Conservation (phyloP, 1,140 invertebrate species). For the Dreissena rostriformis region DNA sequence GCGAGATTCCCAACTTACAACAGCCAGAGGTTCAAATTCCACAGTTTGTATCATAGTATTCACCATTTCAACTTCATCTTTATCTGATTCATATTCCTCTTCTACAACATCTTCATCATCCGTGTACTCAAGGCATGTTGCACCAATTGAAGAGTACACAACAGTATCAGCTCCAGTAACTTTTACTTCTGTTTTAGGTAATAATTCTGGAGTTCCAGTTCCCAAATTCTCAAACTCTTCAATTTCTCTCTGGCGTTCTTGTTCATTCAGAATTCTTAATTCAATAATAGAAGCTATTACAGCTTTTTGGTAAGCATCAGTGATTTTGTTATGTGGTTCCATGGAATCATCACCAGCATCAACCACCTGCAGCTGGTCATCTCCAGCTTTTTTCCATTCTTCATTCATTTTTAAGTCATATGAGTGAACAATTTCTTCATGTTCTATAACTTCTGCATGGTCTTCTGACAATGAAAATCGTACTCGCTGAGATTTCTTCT, state of each 20-base stretch:
- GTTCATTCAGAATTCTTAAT: slow-evolving; percentile 69
- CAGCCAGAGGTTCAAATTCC: slow-evolving; percentile 53
- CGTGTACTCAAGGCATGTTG: slow-evolving; percentile 8
- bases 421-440: slow-evolving; percentile 34
- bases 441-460: slow-evolving; percentile 25
- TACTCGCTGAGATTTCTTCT: slow-evolving; percentile 59
- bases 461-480: slow-evolving; percentile 61
- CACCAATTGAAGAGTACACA: slow-evolving; percentile 34
- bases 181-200: slow-evolving; percentile 50
- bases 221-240: slow-evolving; percentile 34
- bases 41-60: slow-evolving; percentile 35
- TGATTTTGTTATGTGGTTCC: slow-evolving; percentile 77
- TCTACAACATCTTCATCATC: slow-evolving; percentile 59
- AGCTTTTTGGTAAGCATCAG: slow-evolving; percentile 71
- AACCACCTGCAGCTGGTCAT: not conserved
- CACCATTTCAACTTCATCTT: slow-evolving; percentile 44
- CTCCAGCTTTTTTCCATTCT: slow-evolving; percentile 38
- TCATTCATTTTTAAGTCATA: slow-evolving; percentile 51
- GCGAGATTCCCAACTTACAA: slow-evolving; percentile 74
- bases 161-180: slow-evolving; percentile 14
- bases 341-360: not conserved
- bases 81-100: slow-evolving; percentile 52
- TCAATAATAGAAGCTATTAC: slow-evolving; percentile 75
- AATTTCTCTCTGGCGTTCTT: slow-evolving; percentile 51
- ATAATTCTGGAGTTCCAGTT: slow-evolving; percentile 36